Percentiles rank a stretch among this genome's conserved stretches.
Conservation (phyloP, 2,113 vertebrate genomes). For the Mus musculus region GRCm39 chr6:42888501-42889000, state of each 20-base stretch:
- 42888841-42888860: constrained; percentile 20
- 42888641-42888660: constrained; percentile 46
- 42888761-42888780: constrained; percentile 69
- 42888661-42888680: constrained; percentile 69
- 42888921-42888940: constrained; percentile 62
- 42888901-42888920: constrained; percentile 64
- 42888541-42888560: constrained; percentile 48
- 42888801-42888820: constrained; percentile 46
- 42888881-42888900: constrained; percentile 31
- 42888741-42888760: constrained; percentile 66
- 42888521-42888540: constrained; percentile 51
- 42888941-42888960: constrained; percentile 72
- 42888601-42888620: constrained; percentile 48
- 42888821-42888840: constrained; percentile 68
- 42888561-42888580: constrained; percentile 69
- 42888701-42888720: constrained; percentile 59
- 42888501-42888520: constrained; percentile 49
- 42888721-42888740: constrained; percentile 53
- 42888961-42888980: constrained; percentile 67
- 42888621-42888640: constrained; percentile 77
- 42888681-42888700: constrained; percentile 74
- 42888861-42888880: constrained; percentile 61
- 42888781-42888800: constrained; percentile 70
- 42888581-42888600: constrained; percentile 17
- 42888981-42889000: constrained; percentile 82